Evolutionary conservation across 2,113 vertebrate genomes (phyloP), one percentile per base, ranked within the genome.

Genomic region (Cottus gobio): DNA sequence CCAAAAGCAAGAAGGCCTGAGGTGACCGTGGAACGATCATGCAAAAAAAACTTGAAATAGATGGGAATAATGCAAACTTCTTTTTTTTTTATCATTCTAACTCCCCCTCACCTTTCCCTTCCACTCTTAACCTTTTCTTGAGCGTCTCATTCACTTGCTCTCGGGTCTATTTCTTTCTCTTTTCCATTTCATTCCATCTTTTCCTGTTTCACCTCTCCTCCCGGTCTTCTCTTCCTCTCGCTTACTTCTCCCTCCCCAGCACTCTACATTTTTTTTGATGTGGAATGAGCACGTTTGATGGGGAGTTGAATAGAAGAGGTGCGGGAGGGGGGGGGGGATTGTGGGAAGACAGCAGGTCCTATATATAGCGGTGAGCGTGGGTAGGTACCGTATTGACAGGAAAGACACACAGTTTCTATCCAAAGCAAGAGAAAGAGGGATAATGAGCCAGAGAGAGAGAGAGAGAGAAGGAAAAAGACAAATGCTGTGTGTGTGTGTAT

Each of bases 361-460:
- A 93, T 91, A 91, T 93, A 91, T 92, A 92, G 91, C 61, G 42
- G 76, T 18, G 73, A 85, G 90, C 86, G 92, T 93, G 91, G 92
- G 92, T 84, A 82, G 92, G 62, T 72, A 77, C 77, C 70, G 48
- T 93, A 91, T 92, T 90, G 91, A 90, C 90, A 90, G 82, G 85
- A 85, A 87, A 86, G 88, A 87, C 85, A 85, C 87, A 87, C 64
- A 10, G 62, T 85, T 91, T 88, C 84, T 78, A 73, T 90, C 85
- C 75, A 75, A 85, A 86, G 85, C 74, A 75, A 89, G 69, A 77
- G 72, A 79, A 80, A 62, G 83, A 85, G 66, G 68, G 88, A 90
- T 83, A 90, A 85, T 83, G 71, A 87, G 85, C 58, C n/a, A 48
- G 56, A 31, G 60, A 78, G 48, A 64, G 69, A 69, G 54, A 62